These are phyloP conservation scores for Tadarida brasiliensis DNA, from an alignment of 2,797 vertebrate species.

Conservation along the genomic window DNA sequence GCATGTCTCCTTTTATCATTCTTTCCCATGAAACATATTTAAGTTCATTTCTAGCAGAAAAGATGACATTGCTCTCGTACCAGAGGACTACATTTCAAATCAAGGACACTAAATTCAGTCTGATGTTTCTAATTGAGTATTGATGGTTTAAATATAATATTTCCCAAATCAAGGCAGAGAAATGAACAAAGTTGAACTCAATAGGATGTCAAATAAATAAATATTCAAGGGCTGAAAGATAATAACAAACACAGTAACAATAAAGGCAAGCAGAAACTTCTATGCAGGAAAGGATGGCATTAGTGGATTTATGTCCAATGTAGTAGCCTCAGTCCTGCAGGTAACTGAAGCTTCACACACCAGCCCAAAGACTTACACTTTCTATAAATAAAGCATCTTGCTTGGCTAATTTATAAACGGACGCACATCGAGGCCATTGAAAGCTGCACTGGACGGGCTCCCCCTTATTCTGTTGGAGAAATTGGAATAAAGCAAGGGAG, in stretches of 20 bases:
- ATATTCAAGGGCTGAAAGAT: neutral
- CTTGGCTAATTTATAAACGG: neutral
- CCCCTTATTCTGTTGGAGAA: neutral
- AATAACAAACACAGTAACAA: neutral
- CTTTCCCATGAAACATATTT: constrained; percentile 33
- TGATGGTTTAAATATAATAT: constrained; percentile 55
- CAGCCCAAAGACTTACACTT: neutral
- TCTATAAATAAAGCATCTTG: neutral
- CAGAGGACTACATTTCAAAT: constrained; percentile 58
- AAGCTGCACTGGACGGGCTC: constrained; percentile 4
- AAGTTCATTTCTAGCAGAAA: constrained; percentile 55
- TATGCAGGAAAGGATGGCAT: neutral
- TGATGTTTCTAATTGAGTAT: constrained; percentile 33
- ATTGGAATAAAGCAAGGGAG: neutral
- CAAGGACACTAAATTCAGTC: constrained; percentile 31
- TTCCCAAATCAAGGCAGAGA: constrained; percentile 29
- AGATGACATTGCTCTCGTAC: constrained; percentile 19
- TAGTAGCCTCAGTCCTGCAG: neutral
- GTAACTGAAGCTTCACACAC: neutral
- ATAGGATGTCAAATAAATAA: neutral
- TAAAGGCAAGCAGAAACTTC: neutral
- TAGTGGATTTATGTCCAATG: neutral
- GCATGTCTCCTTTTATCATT: neutral
- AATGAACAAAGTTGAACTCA: neutral
- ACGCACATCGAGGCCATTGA: neutral